Evolutionary conservation across 1,140 invertebrate genomes (phyloP).

Genomic region (Diabrotica undecimpunctata): DNA sequence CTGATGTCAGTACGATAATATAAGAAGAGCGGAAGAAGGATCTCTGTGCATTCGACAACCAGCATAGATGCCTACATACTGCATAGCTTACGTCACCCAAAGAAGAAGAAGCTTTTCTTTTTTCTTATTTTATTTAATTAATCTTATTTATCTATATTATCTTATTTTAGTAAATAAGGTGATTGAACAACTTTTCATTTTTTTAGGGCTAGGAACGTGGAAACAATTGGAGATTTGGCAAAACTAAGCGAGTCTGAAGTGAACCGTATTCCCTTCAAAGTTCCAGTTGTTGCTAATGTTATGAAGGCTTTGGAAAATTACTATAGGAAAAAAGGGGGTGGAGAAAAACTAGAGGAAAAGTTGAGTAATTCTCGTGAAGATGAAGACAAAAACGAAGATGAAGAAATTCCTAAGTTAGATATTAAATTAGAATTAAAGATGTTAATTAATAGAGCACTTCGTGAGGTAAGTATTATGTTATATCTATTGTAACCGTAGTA

Average conservation of each 20-base stretch:
- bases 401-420: conserved; percentile 14
- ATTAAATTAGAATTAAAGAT: conserved; percentile 15
- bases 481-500: no score
- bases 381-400: background rate
- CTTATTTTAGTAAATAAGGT: no score
- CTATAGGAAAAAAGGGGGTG: conserved; percentile 18
- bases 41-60: no score
- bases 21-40: no score
- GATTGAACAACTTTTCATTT: background rate
- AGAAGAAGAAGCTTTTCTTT: no score
- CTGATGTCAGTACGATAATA: no score
- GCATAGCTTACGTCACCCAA: no score
- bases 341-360: background rate
- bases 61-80: no score
- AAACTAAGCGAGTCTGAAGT: conserved; percentile 51
- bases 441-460: conserved; percentile 21
- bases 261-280: conserved; percentile 50
- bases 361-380: background rate
- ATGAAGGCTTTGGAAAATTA: conserved; percentile 29
- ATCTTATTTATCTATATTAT: no score
- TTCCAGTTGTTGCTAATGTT: conserved; percentile 24
- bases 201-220: background rate
- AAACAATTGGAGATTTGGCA: conserved; percentile 49
- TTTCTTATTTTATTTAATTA: no score
- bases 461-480: conserved; percentile 22